Percentiles rank a stretch among this genome's conserved stretches.
Evolutionary conservation across 2,888 invertebrate genomes (phyloP).

Genomic region (Phaedon cochleariae): DNA sequence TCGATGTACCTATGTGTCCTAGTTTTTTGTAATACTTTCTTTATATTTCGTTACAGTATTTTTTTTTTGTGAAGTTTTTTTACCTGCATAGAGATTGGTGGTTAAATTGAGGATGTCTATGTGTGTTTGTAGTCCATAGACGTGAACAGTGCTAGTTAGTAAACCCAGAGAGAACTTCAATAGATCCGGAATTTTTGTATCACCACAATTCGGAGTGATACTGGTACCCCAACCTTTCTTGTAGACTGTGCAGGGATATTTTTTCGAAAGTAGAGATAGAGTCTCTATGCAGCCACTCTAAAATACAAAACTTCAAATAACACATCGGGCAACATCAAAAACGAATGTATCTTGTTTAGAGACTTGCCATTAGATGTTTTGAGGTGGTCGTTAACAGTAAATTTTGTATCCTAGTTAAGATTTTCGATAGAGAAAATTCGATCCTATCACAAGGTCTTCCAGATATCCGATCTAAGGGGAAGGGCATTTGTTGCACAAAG

Average conservation of each 20-base stretch:
- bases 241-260: slow-evolving; percentile 75
- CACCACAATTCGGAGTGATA: slow-evolving; percentile 25
- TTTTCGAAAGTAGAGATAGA: slow-evolving; percentile 70
- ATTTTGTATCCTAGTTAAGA: slow-evolving; percentile 65
- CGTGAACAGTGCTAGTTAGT: slow-evolving; percentile 63
- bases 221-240: slow-evolving; percentile 71
- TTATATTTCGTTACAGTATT: not conserved
- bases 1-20: too few species aligned
- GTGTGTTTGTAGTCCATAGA: slow-evolving; percentile 66
- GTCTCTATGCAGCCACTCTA: slow-evolving; percentile 75
- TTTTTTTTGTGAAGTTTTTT: not conserved
- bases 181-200: slow-evolving; percentile 50
- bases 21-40: too few species aligned
- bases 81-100: slow-evolving; percentile 69
- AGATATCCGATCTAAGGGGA: slow-evolving; percentile 61
- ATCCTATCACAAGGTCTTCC: slow-evolving; percentile 49
- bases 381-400: slow-evolving; percentile 70
- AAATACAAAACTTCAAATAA: slow-evolving; percentile 55
- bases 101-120: slow-evolving; percentile 64
- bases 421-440: slow-evolving; percentile 67
- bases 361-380: slow-evolving; percentile 73
- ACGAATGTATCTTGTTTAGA: too few species aligned
- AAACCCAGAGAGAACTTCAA: slow-evolving; percentile 59
- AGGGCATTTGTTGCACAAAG: slow-evolving; percentile 64
- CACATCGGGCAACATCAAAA: too few species aligned